These are phyloP conservation scores for Epirrita christyi DNA, from an alignment of 2,888 invertebrate genomes.

Conservation along the genomic window DNA sequence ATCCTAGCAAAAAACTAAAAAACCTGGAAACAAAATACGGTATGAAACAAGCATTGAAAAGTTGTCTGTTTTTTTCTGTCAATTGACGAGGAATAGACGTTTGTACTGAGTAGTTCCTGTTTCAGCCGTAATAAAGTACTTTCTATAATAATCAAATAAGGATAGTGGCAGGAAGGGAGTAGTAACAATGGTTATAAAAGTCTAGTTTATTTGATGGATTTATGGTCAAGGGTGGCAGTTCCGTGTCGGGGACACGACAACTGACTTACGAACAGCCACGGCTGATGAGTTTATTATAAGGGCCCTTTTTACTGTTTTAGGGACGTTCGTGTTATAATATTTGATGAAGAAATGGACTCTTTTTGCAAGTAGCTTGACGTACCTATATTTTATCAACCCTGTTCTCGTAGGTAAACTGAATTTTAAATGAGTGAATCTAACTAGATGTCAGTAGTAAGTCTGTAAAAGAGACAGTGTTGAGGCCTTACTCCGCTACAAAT, in stretches of 20 bases:
- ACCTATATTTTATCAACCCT: no score
- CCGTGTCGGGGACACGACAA: conserved; percentile 45
- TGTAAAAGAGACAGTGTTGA: no score
- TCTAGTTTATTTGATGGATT: conserved; percentile 60
- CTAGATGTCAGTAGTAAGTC: no score
- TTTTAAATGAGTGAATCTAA: no score
- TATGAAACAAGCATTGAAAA: no score
- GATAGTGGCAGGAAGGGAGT: conserved; percentile 43
- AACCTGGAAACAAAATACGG: no score
- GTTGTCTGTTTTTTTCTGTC: no score
- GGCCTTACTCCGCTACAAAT: no score
- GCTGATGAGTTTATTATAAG: conserved; percentile 35
- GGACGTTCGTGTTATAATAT: conserved; percentile 25
- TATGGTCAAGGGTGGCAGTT: conserved; percentile 52
- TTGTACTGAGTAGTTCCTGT: not conserved
- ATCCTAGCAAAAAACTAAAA: no score
- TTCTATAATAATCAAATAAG: conserved; percentile 24
- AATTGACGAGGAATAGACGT: no score
- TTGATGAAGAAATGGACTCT: conserved; percentile 7
- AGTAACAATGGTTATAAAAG: conserved; percentile 49
- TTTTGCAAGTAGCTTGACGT: conserved; percentile 2
- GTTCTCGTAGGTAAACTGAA: no score
- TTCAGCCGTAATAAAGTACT: not conserved
- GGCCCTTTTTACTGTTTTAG: conserved; percentile 17
- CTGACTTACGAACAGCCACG: conserved; percentile 44